A percentile compares a stretch with the other conserved stretches of the same genome.
Conservation (phyloP, 2,888 invertebrate genomes). For the Capitulum mitella region DNA sequence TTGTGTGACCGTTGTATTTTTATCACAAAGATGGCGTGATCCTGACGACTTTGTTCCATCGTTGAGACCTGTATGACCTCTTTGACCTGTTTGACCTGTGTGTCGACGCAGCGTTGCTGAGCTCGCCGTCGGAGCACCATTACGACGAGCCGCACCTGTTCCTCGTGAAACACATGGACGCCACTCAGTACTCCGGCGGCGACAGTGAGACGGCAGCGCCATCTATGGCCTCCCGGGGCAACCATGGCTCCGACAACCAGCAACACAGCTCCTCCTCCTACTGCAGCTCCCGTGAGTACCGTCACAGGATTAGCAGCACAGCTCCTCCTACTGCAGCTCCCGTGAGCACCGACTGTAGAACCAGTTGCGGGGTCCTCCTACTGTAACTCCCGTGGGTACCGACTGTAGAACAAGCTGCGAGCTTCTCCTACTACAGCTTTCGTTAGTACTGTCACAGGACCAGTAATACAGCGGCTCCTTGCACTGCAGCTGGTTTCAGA, state of each 20-base stretch:
- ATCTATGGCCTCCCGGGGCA: neutral
- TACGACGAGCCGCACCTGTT: constrained; percentile 21
- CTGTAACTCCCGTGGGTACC: too few species aligned
- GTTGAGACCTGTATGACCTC: neutral
- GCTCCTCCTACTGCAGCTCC: neutral
- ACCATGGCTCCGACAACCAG: neutral
- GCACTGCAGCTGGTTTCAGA: too few species aligned
- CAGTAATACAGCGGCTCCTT: too few species aligned
- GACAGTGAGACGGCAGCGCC: neutral
- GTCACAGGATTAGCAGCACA: too few species aligned
- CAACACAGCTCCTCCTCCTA: neutral
- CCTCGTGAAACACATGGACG: neutral
- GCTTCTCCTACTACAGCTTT: too few species aligned
- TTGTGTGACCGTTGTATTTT: too few species aligned
- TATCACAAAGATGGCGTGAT: too few species aligned
- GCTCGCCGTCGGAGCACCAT: constrained; percentile 3
- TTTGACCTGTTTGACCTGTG: neutral
- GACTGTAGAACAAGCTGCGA: too few species aligned
- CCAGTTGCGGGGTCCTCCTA: too few species aligned
- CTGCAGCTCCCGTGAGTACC: constrained; percentile 9
- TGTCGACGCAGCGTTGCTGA: neutral
- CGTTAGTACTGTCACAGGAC: too few species aligned
- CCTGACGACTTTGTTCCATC: neutral
- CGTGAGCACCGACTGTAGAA: too few species aligned
- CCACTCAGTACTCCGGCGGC: neutral